These are phyloP conservation scores for Tupiocoris notatus DNA, from an alignment of 2,888 invertebrate species.

Conservation along the genomic window DNA sequence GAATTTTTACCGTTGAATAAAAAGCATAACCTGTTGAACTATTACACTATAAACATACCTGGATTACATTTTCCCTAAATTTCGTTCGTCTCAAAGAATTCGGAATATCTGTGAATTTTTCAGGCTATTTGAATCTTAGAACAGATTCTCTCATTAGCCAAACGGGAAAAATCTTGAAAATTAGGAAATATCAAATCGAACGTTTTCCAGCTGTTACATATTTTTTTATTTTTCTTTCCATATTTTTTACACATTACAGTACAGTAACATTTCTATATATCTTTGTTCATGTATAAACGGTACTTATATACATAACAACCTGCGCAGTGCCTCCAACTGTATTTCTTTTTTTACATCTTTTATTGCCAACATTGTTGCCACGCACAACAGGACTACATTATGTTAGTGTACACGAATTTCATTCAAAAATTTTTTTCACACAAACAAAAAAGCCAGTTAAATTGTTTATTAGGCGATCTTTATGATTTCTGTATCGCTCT, in stretches of 20 bases:
- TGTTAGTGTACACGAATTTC: slow-evolving; percentile 7
- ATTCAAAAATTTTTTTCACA: slow-evolving; percentile 24
- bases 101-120: no score
- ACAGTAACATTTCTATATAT: slow-evolving; percentile 41
- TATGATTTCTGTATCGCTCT: neutral
- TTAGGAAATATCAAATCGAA: neutral
- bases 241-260: slow-evolving; percentile 39
- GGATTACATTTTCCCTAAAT: no score
- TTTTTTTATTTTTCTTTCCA: slow-evolving; percentile 10
- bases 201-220: slow-evolving; percentile 21
- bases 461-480: neutral
- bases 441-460: slow-evolving; percentile 32
- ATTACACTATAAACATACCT: no score
- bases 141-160: no score
- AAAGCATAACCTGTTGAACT: no score
- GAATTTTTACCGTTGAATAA: no score
- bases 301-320: slow-evolving; percentile 41
- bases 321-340: slow-evolving; percentile 33
- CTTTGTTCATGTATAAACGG: slow-evolving; percentile 39
- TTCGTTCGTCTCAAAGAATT: no score
- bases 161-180: no score
- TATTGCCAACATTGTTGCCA: slow-evolving; percentile 32
- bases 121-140: no score
- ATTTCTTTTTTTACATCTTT: slow-evolving; percentile 20
- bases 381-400: slow-evolving; percentile 13